Base-by-base conservation (phyloP, 2,888 invertebrate species). In the Acanthococcus lagerstroemiae region DNA sequence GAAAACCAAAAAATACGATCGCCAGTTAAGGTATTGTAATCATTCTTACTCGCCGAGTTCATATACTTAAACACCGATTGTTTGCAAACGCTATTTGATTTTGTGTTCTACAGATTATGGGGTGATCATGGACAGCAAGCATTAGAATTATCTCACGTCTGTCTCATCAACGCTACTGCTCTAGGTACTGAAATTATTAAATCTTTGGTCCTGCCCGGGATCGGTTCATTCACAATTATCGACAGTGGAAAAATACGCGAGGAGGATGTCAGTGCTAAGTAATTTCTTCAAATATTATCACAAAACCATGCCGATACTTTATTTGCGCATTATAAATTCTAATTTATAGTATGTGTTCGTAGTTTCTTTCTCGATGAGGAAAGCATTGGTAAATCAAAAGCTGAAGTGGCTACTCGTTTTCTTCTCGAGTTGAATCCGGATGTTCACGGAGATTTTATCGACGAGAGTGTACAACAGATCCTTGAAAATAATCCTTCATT, bases 91-190 rank as follows among this genome's bases (percentile, higher is more conserved):
- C 15, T 1, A 61, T 55, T 7, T 7, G 6, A 30, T n/a, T 19
- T 44, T 9, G 27, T 24, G 24, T 45, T 50, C 21, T 72, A n/a
- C n/a, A 90, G 93, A 74, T 81, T 99, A 72, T 99, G 99, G 99
- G 97, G 97, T 69, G 97, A 99, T 75, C 95, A 96, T 78, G 99
- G 99, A 0, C 99, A 99, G 78, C 78, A 82, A 69, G 82, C 89
- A 3, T 79, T 99, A 67, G 96, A 97, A 80, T 82, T 83, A 69
- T 87, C 95, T 17, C 88, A 90, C 75, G 85, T 97, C 71, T 97
- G 96, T 76, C 77, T 99, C 24, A 87, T 99, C 70, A 95, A 95
- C 78, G 95, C 94, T 1, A 91, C 88, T 48, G 91, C 90, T 5
- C 80, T 93, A 55, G 96, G 96, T 15, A 95, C 96, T 24, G 99